phyloP scores from a whole-genome alignment of 1,140 invertebrate species.

The Leptopilina clavipes region DNA sequence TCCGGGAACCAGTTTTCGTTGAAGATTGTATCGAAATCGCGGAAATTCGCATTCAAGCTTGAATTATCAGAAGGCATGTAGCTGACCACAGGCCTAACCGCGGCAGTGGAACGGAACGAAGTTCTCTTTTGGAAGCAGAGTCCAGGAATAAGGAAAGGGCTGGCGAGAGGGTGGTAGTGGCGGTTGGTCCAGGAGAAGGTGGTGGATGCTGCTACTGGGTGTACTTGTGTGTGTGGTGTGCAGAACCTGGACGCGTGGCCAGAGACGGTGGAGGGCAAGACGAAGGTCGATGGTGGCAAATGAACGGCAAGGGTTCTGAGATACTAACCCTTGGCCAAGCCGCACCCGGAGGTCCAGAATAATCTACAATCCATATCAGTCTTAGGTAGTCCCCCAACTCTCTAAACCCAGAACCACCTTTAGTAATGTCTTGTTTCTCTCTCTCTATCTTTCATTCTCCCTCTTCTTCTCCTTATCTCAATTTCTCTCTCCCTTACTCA shows the following conservation, averaged over 20 bases:
- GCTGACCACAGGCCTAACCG: slow-evolving; percentile 64
- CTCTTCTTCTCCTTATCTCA: slow-evolving; percentile 35
- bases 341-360: slow-evolving; percentile 75
- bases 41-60: slow-evolving; percentile 46
- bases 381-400: slow-evolving; percentile 69
- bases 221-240: slow-evolving; percentile 33
- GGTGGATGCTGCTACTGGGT: neutral
- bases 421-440: slow-evolving; percentile 51
- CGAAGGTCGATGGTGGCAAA: slow-evolving; percentile 53
- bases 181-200: slow-evolving; percentile 39
- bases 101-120: slow-evolving; percentile 46
- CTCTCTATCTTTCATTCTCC: slow-evolving; percentile 40
- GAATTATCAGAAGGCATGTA: slow-evolving; percentile 66
- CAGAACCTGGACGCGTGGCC: slow-evolving; percentile 36
- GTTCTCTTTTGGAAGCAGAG: slow-evolving; percentile 5
- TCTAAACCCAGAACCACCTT: slow-evolving; percentile 59
- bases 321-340: slow-evolving; percentile 75
- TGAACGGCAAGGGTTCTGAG: slow-evolving; percentile 65
- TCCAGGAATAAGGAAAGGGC: slow-evolving; percentile 31
- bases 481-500: slow-evolving; percentile 8
- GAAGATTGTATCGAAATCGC: slow-evolving; percentile 51
- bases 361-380: slow-evolving; percentile 76
- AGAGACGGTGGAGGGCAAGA: slow-evolving; percentile 32
- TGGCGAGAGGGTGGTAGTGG: slow-evolving; percentile 40
- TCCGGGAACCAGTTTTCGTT: slow-evolving; percentile 11